Evolutionary conservation across 1,140 invertebrate species (phyloP).

Genomic region (Caerostris extrusa): DNA sequence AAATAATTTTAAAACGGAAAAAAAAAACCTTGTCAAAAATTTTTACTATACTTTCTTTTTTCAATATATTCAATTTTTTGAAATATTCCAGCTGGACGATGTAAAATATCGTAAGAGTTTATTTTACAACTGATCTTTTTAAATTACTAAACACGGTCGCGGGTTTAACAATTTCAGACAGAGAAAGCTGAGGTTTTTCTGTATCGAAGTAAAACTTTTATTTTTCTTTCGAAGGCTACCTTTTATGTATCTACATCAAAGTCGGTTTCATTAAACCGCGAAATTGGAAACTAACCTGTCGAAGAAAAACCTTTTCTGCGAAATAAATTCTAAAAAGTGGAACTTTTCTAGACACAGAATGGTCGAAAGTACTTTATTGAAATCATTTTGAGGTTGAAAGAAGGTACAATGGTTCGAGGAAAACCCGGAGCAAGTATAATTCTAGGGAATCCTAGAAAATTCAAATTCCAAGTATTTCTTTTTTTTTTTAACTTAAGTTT

Average conservation of each 20-base stretch:
- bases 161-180: background rate
- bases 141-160: background rate
- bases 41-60: too few species aligned
- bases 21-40: too few species aligned
- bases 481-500: background rate
- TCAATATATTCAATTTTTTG: background rate
- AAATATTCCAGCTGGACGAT: background rate
- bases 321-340: conserved; percentile 24
- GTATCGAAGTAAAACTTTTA: background rate
- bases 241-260: conserved; percentile 32
- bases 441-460: background rate
- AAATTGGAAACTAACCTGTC: conserved; percentile 42
- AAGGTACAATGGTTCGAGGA: background rate
- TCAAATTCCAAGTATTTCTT: conserved; percentile 1
- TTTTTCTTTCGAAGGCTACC: background rate
- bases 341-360: conserved; percentile 28
- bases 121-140: background rate
- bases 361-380: conserved; percentile 44
- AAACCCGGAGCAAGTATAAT: background rate
- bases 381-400: conserved; percentile 17
- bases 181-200: background rate
- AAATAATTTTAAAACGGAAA: too few species aligned
- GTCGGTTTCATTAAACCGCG: conserved; percentile 1
- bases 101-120: background rate
- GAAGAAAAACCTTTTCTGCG: conserved; percentile 18